A percentile compares a stretch with the other conserved stretches of the same genome.
Evolutionary conservation across 2,113 vertebrate species (phyloP).

Genomic region (Grammomys dolichurus): DNA sequence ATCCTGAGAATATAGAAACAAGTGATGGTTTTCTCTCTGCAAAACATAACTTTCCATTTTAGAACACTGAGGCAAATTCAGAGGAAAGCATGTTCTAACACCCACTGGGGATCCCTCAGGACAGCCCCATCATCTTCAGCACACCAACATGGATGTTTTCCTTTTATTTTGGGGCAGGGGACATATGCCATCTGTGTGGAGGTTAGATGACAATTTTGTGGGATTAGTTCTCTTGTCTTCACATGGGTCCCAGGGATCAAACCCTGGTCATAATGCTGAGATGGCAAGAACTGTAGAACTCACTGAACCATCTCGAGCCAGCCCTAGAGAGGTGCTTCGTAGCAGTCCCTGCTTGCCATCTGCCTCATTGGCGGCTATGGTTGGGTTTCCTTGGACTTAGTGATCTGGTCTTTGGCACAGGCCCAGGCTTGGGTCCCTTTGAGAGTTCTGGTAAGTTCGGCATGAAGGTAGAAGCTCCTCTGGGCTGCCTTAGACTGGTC

Average conservation of each 20-base stretch:
- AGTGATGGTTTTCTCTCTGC: constrained; percentile 13
- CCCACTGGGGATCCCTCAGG: background rate
- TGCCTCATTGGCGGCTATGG: background rate
- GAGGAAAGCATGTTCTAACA: background rate
- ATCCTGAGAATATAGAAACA: constrained; percentile 47
- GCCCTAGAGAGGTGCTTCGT: background rate
- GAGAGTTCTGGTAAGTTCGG: constrained; percentile 40
- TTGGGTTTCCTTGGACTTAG: background rate
- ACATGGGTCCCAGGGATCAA: background rate
- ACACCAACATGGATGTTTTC: background rate
- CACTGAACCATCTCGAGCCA: background rate
- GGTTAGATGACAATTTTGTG: background rate
- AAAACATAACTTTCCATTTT: background rate
- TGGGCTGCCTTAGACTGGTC: background rate
- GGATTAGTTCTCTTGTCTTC: background rate
- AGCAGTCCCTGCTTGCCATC: background rate
- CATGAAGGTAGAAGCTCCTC: background rate
- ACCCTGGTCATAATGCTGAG: too few species aligned
- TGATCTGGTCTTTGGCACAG: constrained; percentile 55
- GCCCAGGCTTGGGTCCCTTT: background rate
- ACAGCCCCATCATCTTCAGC: background rate
- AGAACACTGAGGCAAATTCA: background rate
- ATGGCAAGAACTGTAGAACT: background rate
- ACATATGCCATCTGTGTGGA: background rate
- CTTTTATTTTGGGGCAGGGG: background rate